Conservation (phyloP, 2,888 invertebrate genomes). For the Apodemia zela region DNA sequence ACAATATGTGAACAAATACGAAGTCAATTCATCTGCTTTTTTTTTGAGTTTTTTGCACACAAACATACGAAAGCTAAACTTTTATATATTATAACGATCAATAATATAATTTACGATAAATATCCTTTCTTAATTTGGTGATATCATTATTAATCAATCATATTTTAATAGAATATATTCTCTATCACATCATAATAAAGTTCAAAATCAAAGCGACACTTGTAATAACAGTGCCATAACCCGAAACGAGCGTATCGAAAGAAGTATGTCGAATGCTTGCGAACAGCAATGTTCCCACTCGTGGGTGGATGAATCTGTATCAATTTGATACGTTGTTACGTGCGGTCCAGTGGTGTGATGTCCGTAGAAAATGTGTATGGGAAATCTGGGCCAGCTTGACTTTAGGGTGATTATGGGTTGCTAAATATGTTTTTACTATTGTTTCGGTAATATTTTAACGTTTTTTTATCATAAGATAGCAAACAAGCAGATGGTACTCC, state of each 20-base stretch:
- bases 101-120: not conserved
- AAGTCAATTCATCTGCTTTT: too few relatives aligned
- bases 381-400: constrained; percentile 47
- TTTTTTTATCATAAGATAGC: too few relatives aligned
- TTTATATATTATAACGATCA: too few relatives aligned
- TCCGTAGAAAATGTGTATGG: constrained; percentile 58
- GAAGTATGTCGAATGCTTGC: constrained; percentile 54
- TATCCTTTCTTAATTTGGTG: not conserved
- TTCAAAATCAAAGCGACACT: not conserved
- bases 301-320: constrained; percentile 39
- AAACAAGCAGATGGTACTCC: too few relatives aligned
- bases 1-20: too few relatives aligned
- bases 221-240: constrained; percentile 13
- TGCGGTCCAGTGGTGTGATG: constrained; percentile 42
- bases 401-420: constrained; percentile 13
- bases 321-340: constrained; percentile 33
- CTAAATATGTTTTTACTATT: not conserved
- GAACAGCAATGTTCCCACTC: constrained; percentile 62
- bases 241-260: constrained; percentile 45
- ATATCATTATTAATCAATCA: not conserved
- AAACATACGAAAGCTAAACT: too few relatives aligned
- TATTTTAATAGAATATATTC: not conserved
- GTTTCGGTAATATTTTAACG: not conserved
- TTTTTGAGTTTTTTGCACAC: too few relatives aligned
- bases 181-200: not conserved